phyloP scores from a whole-genome alignment of 2,113 vertebrate species.

The Barbus barbus region DNA sequence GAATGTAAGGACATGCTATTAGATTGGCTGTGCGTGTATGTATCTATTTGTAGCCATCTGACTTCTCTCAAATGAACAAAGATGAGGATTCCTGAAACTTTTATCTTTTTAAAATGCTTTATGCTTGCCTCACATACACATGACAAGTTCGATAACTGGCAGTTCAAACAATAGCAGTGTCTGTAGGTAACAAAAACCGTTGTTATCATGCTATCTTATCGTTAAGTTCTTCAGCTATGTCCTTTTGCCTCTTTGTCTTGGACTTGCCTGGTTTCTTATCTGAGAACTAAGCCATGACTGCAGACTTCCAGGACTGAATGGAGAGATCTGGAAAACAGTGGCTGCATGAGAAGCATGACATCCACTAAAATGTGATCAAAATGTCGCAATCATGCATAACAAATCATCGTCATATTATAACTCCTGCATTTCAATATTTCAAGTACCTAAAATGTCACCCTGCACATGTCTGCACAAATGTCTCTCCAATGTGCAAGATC shows the following conservation, averaged over 20 bases:
- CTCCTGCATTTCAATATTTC: not conserved
- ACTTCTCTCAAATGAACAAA: slow-evolving; percentile 1
- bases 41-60: slow-evolving; percentile 16
- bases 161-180: not conserved
- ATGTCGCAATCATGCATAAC: not conserved
- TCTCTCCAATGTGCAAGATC: no score
- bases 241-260: slow-evolving; percentile 25
- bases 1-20: not conserved
- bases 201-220: not conserved
- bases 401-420: not conserved
- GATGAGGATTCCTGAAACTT: not conserved
- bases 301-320: slow-evolving; percentile 19
- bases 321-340: not conserved
- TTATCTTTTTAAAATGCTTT: slow-evolving; percentile 14
- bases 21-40: slow-evolving; percentile 18
- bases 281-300: slow-evolving; percentile 9
- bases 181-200: slow-evolving; percentile 5
- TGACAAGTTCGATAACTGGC: slow-evolving; percentile 3
- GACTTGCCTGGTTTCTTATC: slow-evolving; percentile 11
- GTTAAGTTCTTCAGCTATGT: slow-evolving; percentile 2
- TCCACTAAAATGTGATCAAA: not conserved
- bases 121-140: not conserved
- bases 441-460: no score
- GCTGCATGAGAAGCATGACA: not conserved
- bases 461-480: no score